phyloP scores from a whole-genome alignment of 2,113 vertebrate genomes.

The Corythoichthys haematopterus region DNA sequence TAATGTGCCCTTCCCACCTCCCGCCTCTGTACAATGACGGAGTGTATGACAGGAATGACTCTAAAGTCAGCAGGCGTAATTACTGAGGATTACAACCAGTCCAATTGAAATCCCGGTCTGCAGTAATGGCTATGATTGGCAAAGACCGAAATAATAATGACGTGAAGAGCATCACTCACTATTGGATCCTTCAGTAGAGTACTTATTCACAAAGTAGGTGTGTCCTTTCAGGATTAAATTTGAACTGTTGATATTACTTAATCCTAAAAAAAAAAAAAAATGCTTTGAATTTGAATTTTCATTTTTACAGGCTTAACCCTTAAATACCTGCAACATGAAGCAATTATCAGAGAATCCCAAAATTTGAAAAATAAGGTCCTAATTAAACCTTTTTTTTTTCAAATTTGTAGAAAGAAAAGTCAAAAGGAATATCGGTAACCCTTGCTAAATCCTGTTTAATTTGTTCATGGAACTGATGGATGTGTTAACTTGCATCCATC shows the following conservation, averaged over 20 bases:
- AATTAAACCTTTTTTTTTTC: too few species aligned
- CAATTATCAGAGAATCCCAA: too few species aligned
- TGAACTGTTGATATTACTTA: background rate
- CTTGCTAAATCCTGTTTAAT: too few species aligned
- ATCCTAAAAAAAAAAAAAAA: too few species aligned
- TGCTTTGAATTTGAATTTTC: too few species aligned
- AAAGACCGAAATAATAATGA: slow-evolving; percentile 60
- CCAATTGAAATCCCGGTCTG: slow-evolving; percentile 65
- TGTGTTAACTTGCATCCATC: too few species aligned
- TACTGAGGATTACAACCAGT: slow-evolving; percentile 53
- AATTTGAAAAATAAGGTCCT: too few species aligned
- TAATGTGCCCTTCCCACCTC: slow-evolving; percentile 40
- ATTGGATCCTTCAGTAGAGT: slow-evolving; percentile 22
- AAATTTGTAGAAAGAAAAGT: too few species aligned
- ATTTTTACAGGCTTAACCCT: too few species aligned
- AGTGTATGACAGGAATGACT: slow-evolving; percentile 56
- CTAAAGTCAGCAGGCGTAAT: slow-evolving; percentile 67
- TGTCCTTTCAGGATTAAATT: slow-evolving; percentile 6
- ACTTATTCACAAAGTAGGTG: slow-evolving; percentile 39
- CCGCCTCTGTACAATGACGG: slow-evolving; percentile 44
- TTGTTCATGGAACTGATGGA: too few species aligned
- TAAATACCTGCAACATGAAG: too few species aligned
- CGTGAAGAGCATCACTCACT: slow-evolving; percentile 39
- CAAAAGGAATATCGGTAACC: too few species aligned
- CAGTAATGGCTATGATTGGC: slow-evolving; percentile 55